Evolutionary conservation across 2,797 vertebrate species (phyloP), one percentile per base, ranked within the genome.

Genomic region (Buphagus erythrorhynchus): DNA sequence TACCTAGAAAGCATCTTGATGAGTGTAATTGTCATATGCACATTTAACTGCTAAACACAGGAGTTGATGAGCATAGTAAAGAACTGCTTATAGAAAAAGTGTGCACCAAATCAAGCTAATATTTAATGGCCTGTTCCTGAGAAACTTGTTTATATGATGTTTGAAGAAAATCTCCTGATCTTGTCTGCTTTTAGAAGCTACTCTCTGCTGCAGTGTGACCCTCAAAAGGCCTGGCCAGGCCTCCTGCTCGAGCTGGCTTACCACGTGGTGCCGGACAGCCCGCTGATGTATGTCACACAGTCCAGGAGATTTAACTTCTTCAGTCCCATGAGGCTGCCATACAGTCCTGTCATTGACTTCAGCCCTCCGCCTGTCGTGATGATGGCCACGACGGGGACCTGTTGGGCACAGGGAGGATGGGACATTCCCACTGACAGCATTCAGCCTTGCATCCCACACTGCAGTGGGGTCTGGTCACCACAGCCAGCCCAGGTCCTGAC

Each of bases 181-280:
- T 46, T 49, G 6, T 57, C 18, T 62, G 31, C 43, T 79, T 82
- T 85, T 45, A 63, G 51, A 74, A 79, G 46, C 13, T 69, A 5
- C 22, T 51, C 6, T 46, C 31, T 66, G 26, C 24, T 62, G 40
- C 18, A 66, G 6, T 1, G 2, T 46, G 62, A 52, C 29, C 15
- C 52, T 80, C 35, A 31, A 17, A 86, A 52, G 35, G 25, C 22
- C 33, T 58, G 21, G 14, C 24, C 22, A 73, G 45, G 38, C 11
- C 46, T 68, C 16, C 40, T 49, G 40, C 54, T 42, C 0, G 0
- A 77, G 58, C 20, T 80, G 51, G 45, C 71, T 98, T 98, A 99
- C 99, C 99, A 99, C 1, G 99, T 99, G 52, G 99, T 98, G n/a
- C 99, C 99, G 0, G 99, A 99, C 48, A 99, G 97, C 17, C 98